Evolutionary conservation across 2,113 vertebrate species (phyloP), one percentile per base, ranked within the genome.

Genomic region (Sylvilagus bachmani): DNA sequence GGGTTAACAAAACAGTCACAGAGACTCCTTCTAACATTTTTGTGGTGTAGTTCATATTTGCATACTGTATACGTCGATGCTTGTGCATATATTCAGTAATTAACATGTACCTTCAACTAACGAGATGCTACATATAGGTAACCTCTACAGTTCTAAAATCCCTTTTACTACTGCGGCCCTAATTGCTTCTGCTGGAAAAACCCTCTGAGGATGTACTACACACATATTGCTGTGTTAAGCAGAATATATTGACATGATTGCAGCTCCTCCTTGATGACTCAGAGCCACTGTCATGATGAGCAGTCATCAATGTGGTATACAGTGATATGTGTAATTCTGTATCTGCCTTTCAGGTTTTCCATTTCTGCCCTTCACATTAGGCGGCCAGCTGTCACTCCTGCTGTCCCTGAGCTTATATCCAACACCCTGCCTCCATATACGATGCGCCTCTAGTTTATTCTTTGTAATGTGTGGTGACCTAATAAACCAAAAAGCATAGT

Each of bases 261-360:
- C 49, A 62, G 55, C 44, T 81, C 89, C 80, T 38, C 62, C 82
- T 82, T 36, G 38, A 73, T 75, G 82, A 86, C 86, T 91, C 69
- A 77, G 71, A 75, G 64, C 51, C 75, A 82, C 92, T 53, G 13
- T n/a, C 73, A 55, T 74, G 38, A 80, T 2, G 53, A 90, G 58
- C 1, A 77, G 84, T 64, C 92, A 86, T 55, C 90, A 82, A 71
- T 5, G 29, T 53, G 74, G 67, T 38, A 31, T 49, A n/a, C 53
- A 12, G 58, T 51, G 75, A 95, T 16, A 16, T 58, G 55, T 17
- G 3, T 0, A 25, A 53, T 13, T 94, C 69, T 70, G 13, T 12
- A 4, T 83, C 78, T 93, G 90, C 79, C 92, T 93, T 92, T 91
- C 77, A 93, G 69, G 74, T 27, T 94, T 85, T 88, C 29, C 17